Base-by-base conservation (phyloP, 1,140 invertebrate genomes). In the Pseudomyrmex gracilis region DNA sequence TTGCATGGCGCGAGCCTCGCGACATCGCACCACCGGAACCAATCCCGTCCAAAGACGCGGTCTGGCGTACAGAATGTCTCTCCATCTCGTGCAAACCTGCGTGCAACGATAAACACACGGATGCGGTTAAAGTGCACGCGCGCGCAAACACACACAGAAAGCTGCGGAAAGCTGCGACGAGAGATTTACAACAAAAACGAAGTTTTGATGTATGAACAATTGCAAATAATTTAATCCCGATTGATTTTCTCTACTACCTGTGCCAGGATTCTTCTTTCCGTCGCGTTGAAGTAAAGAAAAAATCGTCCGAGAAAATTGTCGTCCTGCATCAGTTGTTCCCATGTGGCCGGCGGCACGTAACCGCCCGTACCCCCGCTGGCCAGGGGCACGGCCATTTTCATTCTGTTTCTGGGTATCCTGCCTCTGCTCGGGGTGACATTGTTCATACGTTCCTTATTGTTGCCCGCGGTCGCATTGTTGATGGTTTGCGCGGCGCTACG, bases 21-120 rank as follows among this genome's bases (percentile, higher is more conserved):
- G 95, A 91, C 97, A 98, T 84, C 97, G 96, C 12, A 99, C 94
- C 2, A 97, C 96, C 0, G 98, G 97, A 63, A 97, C 95, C 58
- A 98, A 94, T 1, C 97, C 97, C 17, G 96, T 95, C 98, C 98
- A 99, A 94, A 97, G 98, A 60, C 96, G 95, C 0, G 97, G 97
- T 55, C 96, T 96, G 24, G 97, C 96, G 92, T 99, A 99, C 24
- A 99, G 94, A 67, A 98, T 95, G 89, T 98, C 97, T 77, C 97
- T 95, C 98, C 98, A 99, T 92, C 96, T 95, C 82, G 96, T 95
- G 93, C 98, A 98, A 51, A 97, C 96, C 94, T 94, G 76, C 9
- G 15, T 20, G 1, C 15, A 43, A 49, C 0, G 55, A 22, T 43
- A 73, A n/a, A n/a, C n/a, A 66, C 1, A 9, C 24, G 34, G 34